Base-by-base conservation (phyloP, 1,140 invertebrate species). In the Zaprionus camerounensis region DNA sequence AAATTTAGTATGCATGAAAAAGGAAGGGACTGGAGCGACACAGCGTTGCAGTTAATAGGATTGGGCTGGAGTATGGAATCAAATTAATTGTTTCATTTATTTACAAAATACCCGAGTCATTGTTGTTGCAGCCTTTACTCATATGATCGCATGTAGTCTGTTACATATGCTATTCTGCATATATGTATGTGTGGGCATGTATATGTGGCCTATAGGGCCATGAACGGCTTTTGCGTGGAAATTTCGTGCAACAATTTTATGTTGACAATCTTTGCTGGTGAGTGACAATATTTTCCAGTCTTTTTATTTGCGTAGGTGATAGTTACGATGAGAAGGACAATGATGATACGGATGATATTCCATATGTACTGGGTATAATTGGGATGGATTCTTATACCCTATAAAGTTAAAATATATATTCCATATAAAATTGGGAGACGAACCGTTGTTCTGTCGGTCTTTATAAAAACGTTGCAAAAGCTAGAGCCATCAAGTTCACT, bases 1-100 rank as follows among this genome's bases (percentile, higher is more conserved):
- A 90, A 84, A 85, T 88, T 90, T 81, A 90, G 85, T 84, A 90
- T 90, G 84, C 84, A 90, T 90, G 84, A 80, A 81, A 81, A 78
- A 76, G 65, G 70, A 68, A 76, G 61, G 63, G 53, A 24, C 46
- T 12, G 22, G 17, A 20, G 22, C 46, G 20, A 70, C 75, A 76
- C 46, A 63, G 64, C 57, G 53, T 64, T 84, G 78, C 75, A 81
- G 81, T 81, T 90, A 88, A 88, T 81, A 79, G 85, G 81, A 90
- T 90, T 84, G 81, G 63, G 55, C 73, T 88, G 75, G 56, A 79
- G 76, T 77, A 70, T 68, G 85, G 69, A 81, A 87, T 84, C 75
- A 81, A 87, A 88, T 87, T 87, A 90, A 90, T 90, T 88, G 85
- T 90, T 81, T 79, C 72, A 79, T 90, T 90, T 88, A 72, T 71